These are phyloP conservation scores for Rhagoletis zephyria DNA, from an alignment of 1,140 invertebrate species.

Conservation along the genomic window DNA sequence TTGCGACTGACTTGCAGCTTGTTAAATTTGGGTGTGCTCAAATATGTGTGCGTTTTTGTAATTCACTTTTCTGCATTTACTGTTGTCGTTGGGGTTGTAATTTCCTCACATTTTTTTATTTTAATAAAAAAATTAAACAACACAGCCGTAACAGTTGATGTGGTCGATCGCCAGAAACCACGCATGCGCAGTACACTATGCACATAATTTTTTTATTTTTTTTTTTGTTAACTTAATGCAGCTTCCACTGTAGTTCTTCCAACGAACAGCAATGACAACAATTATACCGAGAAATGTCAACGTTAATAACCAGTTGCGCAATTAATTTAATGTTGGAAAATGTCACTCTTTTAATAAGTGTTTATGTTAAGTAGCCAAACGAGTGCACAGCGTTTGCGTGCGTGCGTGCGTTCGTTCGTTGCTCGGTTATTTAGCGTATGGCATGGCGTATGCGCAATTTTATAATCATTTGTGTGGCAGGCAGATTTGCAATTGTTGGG, in stretches of 20 bases:
- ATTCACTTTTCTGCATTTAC: background rate
- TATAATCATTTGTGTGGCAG: background rate
- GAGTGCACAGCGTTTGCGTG: background rate
- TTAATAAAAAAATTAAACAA: background rate
- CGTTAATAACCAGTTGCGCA: constrained; percentile 38
- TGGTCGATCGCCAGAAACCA: background rate
- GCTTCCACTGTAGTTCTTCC: background rate
- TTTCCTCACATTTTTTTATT: background rate
- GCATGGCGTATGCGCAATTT: constrained; percentile 26
- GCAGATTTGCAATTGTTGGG: background rate
- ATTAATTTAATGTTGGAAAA: constrained; percentile 49
- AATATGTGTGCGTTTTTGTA: background rate
- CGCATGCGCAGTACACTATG: background rate
- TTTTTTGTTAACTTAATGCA: background rate
- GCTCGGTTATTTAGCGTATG: background rate
- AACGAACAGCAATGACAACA: background rate
- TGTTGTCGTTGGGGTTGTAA: background rate
- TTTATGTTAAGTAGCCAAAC: constrained; percentile 44
- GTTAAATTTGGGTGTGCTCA: background rate
- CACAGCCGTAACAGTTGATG: background rate
- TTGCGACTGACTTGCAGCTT: background rate
- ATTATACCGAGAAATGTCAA: constrained; percentile 16
- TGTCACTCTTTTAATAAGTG: constrained; percentile 45
- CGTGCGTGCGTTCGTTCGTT: background rate
- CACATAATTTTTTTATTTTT: background rate